These are phyloP conservation scores for Neodiprion fabricii DNA, from an alignment of 1,140 invertebrate genomes.

Conservation along the genomic window DNA sequence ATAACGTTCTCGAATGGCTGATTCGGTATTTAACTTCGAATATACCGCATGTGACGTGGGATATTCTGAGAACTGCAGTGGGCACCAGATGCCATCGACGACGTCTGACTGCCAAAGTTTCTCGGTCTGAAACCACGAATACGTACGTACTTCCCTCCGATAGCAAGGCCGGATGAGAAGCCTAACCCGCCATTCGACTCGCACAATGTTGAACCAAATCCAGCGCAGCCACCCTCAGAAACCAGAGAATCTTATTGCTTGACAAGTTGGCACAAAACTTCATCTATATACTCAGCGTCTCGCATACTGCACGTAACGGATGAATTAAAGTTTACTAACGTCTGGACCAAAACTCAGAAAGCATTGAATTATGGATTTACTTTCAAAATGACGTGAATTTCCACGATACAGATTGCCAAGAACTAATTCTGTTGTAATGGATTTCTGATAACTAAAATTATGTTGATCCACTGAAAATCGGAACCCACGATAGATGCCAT, in stretches of 20 bases:
- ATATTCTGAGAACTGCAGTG: neutral
- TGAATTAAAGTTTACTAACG: too few relatives aligned
- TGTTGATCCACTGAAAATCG: neutral
- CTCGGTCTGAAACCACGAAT: neutral
- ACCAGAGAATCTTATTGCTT: neutral
- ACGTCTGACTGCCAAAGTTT: neutral
- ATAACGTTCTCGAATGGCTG: neutral
- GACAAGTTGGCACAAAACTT: constrained; percentile 2
- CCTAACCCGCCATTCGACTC: neutral
- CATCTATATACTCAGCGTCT: neutral
- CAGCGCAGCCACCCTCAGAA: neutral
- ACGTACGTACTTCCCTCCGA: neutral
- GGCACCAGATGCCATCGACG: neutral
- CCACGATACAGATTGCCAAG: neutral
- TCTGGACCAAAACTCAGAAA: neutral
- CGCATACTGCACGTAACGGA: neutral
- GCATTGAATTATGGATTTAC: neutral
- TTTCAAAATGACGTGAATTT: neutral
- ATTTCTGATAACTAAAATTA: neutral
- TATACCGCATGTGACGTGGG: neutral
- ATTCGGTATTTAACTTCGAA: neutral
- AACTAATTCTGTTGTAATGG: neutral
- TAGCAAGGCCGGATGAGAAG: neutral
- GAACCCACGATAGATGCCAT: too few relatives aligned
- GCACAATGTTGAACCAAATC: neutral